A percentile compares a stretch with the other conserved stretches of the same genome.
Conservation (phyloP, 1,140 invertebrate genomes). For the Drosophila equinoxialis region DNA sequence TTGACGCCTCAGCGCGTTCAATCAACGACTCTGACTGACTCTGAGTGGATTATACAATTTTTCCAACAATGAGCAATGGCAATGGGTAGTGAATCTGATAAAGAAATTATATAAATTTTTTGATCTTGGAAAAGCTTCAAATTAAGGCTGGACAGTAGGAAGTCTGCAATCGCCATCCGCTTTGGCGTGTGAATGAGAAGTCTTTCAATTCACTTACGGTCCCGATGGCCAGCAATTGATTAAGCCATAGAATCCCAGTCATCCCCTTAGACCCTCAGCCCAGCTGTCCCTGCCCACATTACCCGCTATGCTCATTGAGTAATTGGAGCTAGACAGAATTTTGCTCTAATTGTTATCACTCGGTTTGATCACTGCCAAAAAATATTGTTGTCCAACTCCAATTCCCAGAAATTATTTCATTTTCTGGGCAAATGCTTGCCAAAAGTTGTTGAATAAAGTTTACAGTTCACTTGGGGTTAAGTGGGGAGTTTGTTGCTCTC, state of each 20-base stretch:
- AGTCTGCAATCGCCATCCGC: conserved; percentile 65
- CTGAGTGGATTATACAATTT: conserved; percentile 63
- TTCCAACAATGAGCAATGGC: conserved; percentile 50
- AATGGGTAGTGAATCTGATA: conserved; percentile 56
- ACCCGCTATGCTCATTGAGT: conserved; percentile 44
- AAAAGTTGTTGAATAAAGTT: conserved; percentile 34
- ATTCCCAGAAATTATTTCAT: conserved; percentile 52
- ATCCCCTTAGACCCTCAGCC: not conserved
- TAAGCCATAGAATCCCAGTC: conserved; percentile 32
- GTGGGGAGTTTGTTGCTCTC: conserved; percentile 65
- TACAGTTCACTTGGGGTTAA: conserved; percentile 32
- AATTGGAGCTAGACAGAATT: conserved; percentile 51
- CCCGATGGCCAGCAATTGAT: conserved; percentile 59
- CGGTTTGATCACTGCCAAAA: conserved; percentile 61
- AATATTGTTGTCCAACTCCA: conserved; percentile 47
- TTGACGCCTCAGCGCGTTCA: conserved; percentile 50
- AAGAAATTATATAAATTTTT: conserved; percentile 78
- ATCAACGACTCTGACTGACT: conserved; percentile 33
- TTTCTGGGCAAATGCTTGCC: conserved; percentile 24
- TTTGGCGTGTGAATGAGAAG: conserved; percentile 59
- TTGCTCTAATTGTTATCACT: conserved; percentile 69
- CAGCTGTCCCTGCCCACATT: not conserved
- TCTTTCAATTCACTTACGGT: conserved; percentile 20
- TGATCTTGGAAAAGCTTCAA: conserved; percentile 47
- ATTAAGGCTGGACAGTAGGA: conserved; percentile 47